Evolutionary conservation across 1,140 invertebrate species (phyloP), one percentile per base, ranked within the genome.

Genomic region (Caenorhabditis latens): DNA sequence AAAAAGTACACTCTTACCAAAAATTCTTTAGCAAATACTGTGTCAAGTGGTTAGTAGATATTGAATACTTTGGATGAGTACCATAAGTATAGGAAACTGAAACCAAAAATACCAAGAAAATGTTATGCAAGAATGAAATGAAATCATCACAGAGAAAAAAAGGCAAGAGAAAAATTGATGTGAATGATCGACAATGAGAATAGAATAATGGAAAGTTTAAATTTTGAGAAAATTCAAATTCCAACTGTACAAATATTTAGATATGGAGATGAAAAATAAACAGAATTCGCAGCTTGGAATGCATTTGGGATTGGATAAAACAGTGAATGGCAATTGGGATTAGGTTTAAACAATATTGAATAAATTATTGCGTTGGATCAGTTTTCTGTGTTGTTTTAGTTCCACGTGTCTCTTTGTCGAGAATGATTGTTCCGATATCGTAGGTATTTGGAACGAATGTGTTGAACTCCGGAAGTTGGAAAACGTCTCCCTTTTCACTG

Each of bases 381-480:
- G 83, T 48, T 84, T 84, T 84, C 24, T 84, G 58, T 13, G 58
- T 65, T 14, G 83, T 84, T 61, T 61, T 84, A 40, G 32, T 61
- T n/a, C 75, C 71, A 42, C 71, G 75, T 4, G 40, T 83, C 55
- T 86, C 86, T 11, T 71, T 65, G 63, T 91, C 91, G 3, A 91
- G 75, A 65, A 89, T 84, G 58, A 91, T 86, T 21, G 90, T 90
- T 19, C 91, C 91, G n/a, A 91, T 65, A 19, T 91, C 91, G 55
- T 91, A 89, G 46, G 91, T 92, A 32, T 92, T 87, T n/a, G 91
- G 91, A 65, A 92, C 91, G 83, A 91, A 91, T n/a, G 88, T 90
- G 46, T 42, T 88, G 83, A 90, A 90, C 21, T 88, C 88, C 3
- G 89, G 88, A 48, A 90, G 87, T 43, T 75, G 50, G 48, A 87